Percentiles rank a stretch among this genome's conserved stretches.
Evolutionary conservation across 1,140 invertebrate species (phyloP).

Genomic region (Cotesia typhae): DNA sequence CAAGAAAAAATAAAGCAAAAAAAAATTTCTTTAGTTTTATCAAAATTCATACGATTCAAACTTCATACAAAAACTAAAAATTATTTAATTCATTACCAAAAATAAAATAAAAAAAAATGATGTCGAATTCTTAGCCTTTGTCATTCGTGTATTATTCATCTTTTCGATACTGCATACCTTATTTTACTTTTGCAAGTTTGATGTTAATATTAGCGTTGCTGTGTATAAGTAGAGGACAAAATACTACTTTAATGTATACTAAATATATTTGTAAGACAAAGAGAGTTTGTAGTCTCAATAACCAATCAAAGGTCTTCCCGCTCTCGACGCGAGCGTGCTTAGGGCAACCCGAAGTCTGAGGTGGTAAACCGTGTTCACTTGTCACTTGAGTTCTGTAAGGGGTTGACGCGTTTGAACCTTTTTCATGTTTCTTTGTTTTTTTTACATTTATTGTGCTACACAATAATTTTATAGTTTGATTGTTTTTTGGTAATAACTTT

Average conservation of each 20-base stretch:
- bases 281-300: not conserved
- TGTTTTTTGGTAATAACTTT: not conserved
- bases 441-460: not conserved
- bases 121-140: too few species aligned
- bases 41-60: too few species aligned
- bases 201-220: not conserved
- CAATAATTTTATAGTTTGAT: not conserved
- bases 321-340: not conserved
- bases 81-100: too few species aligned
- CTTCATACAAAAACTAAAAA: too few species aligned
- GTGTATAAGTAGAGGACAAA: not conserved
- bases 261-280: not conserved
- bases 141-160: too few species aligned
- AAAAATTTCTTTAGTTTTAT: too few species aligned
- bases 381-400: not conserved
- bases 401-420: not conserved
- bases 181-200: too few species aligned
- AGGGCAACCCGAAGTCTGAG: not conserved
- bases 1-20: too few species aligned
- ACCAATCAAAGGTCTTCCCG: slow-evolving; percentile 2
- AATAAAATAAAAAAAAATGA: too few species aligned
- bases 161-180: too few species aligned
- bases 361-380: not conserved
- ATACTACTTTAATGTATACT: not conserved
- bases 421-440: not conserved